Evolutionary conservation across 2,888 invertebrate species (phyloP).

Genomic region (Drosophila monieri): DNA sequence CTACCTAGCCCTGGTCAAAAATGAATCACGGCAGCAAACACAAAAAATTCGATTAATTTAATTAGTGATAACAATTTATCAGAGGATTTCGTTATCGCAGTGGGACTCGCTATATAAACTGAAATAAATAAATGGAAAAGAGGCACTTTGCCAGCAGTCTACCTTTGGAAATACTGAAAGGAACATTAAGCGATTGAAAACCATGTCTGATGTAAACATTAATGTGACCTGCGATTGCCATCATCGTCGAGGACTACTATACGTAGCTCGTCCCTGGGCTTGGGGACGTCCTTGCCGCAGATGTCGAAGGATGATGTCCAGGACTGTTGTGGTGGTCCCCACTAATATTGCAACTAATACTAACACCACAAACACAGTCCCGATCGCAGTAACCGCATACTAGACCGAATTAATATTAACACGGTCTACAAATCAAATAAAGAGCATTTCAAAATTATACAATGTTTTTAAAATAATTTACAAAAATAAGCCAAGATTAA

Average conservation of each 20-base stretch:
- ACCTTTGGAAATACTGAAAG: background rate
- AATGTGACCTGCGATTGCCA: constrained; percentile 65
- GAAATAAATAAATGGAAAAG: constrained; percentile 10
- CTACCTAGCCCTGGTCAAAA: background rate
- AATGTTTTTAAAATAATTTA: background rate
- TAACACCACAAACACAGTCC: constrained; percentile 7
- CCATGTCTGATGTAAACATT: constrained; percentile 59
- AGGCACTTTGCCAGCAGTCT: background rate
- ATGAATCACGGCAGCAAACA: constrained; percentile 20
- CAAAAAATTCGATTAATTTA: constrained; percentile 6
- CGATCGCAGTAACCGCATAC: constrained; percentile 19
- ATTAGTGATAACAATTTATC: background rate
- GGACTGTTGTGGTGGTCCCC: constrained; percentile 58
- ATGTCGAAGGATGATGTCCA: constrained; percentile 62
- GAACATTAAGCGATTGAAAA: constrained; percentile 15
- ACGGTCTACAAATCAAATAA: background rate
- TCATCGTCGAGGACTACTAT: constrained; percentile 60
- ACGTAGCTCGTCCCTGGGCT: constrained; percentile 49
- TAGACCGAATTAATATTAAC: background rate
- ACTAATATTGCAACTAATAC: constrained; percentile 5
- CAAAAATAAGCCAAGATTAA: too few relatives aligned
- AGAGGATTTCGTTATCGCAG: constrained; percentile 8
- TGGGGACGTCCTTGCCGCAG: constrained; percentile 67
- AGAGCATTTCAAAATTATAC: background rate
- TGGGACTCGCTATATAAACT: background rate